Base-by-base conservation (phyloP, 2,113 vertebrate genomes). In the Jacana jacana region DNA sequence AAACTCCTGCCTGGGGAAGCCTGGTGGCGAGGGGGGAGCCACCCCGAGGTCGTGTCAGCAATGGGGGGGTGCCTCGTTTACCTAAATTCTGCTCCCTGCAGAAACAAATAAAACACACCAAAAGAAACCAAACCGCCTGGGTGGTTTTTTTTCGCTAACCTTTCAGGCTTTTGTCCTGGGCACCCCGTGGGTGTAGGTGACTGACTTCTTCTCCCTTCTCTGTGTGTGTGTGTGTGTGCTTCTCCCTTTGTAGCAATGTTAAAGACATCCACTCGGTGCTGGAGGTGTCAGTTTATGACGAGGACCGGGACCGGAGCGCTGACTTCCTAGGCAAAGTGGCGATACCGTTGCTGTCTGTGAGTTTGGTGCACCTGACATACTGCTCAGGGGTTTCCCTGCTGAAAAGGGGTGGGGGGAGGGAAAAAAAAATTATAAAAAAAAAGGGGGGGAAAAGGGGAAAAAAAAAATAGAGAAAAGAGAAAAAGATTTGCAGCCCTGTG, bases 311-410 rank as follows among this genome's bases (percentile, higher is more conserved):
- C 98, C 98, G 99, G 84, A 99, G 98, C 37, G 99, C 99, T 76
- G 99, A 99, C 98, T 99, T 99, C 95, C 98, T 99, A 97, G 99
- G 99, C 94, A 99, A 99, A 99, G 99, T 99, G 97, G 98, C 99
- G 58, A 99, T 99, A 97, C 99, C 99, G 39, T 95, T 99, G 97
- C 98, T 99, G 93, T 99, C 98, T 96, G 99, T 99, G 98, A 99
- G 99, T 99, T 98, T 97, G 93, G 96, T 98, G 94, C 95, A 97
- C 95, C 96, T 98, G 98, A 95, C 93, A 96, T 35, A 81, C 82
- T 37, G 33, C 93, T 95, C 95, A 88, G 82, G 93, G 91, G 97
- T 98, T 97, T 97, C 97, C 96, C 87, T 89, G 89, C 96, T 95
- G 93, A 95, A 95, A 81, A 18, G 28, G 18, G 15, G 13, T 8